A percentile compares a stretch with the other conserved stretches of the same genome.
phyloP scores from a whole-genome alignment of 2,113 vertebrate species.

The Triplophysa dalaica region DNA sequence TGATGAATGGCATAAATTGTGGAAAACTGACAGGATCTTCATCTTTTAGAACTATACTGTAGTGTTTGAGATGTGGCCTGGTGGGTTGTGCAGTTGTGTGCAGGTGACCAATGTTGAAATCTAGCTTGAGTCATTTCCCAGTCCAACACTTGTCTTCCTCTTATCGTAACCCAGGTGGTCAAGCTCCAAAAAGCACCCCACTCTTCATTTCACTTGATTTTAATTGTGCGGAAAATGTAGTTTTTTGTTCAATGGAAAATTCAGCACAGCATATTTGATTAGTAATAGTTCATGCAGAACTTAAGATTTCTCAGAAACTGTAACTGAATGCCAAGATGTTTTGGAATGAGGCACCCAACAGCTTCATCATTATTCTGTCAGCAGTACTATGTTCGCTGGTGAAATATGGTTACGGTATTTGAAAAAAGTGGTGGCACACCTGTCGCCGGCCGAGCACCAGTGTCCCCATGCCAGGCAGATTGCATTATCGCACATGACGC shows the following conservation, averaged over 20 bases:
- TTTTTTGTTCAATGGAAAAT: neutral
- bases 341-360: conserved; percentile 23
- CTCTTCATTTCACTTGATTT: neutral
- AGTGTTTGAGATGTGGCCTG: neutral
- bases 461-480: conserved; percentile 51
- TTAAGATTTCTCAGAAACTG: neutral
- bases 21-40: neutral
- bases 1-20: neutral
- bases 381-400: conserved; percentile 22
- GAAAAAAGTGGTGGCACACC: conserved; percentile 57
- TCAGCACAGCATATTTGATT: neutral
- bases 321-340: neutral
- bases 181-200: neutral
- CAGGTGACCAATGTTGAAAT: neutral
- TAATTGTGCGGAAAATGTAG: neutral
- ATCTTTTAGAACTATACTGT: neutral
- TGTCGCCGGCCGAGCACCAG: conserved; percentile 59
- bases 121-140: neutral
- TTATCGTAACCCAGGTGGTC: neutral
- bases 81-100: neutral
- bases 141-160: neutral
- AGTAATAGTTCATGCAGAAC: neutral
- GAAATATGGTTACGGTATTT: conserved; percentile 45
- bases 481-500: conserved; percentile 71
- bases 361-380: conserved; percentile 52